Evolutionary conservation across 2,797 vertebrate genomes (phyloP).

Genomic region (Enoplosus armatus): DNA sequence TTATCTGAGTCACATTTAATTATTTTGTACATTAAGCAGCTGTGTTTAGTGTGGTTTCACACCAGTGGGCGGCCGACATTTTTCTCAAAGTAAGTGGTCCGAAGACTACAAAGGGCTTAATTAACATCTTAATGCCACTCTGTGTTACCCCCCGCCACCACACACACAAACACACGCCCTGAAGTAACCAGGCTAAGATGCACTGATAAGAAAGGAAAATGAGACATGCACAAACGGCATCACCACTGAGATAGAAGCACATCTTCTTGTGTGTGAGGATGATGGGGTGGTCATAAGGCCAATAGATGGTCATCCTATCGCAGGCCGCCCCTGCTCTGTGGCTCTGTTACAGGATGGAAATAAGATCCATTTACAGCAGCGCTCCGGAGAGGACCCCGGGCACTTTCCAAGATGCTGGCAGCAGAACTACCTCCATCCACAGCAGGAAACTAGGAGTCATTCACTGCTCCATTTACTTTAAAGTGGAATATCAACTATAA

Average conservation of each 20-base stretch:
- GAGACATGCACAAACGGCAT: background rate
- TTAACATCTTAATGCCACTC: conserved; percentile 74
- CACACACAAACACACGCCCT: conserved; percentile 10
- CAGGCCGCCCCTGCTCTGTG: conserved; percentile 36
- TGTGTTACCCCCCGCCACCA: conserved; percentile 28
- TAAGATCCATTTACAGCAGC: conserved; percentile 72
- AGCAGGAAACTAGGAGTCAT: conserved; percentile 64
- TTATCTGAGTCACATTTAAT: conserved; percentile 67
- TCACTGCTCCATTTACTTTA: conserved; percentile 80
- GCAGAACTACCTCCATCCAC: conserved; percentile 59
- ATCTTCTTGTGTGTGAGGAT: conserved; percentile 21
- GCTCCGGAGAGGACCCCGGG: conserved; percentile 61
- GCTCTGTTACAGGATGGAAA: conserved; percentile 65
- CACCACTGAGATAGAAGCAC: background rate
- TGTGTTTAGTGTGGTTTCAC: conserved; percentile 69
- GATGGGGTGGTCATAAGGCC: conserved; percentile 57
- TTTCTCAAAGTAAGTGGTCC: conserved; percentile 62
- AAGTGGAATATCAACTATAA: conserved; percentile 78
- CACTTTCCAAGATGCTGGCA: conserved; percentile 64
- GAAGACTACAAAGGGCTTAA: conserved; percentile 71
- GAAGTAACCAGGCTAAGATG: conserved; percentile 25
- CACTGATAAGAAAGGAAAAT: conserved; percentile 27
- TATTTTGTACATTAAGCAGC: conserved; percentile 67
- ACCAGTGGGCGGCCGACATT: conserved; percentile 71
- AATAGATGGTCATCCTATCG: conserved; percentile 32